Evolutionary conservation across 2,888 invertebrate species (phyloP).

Genomic region (Mesoligia furuncula): DNA sequence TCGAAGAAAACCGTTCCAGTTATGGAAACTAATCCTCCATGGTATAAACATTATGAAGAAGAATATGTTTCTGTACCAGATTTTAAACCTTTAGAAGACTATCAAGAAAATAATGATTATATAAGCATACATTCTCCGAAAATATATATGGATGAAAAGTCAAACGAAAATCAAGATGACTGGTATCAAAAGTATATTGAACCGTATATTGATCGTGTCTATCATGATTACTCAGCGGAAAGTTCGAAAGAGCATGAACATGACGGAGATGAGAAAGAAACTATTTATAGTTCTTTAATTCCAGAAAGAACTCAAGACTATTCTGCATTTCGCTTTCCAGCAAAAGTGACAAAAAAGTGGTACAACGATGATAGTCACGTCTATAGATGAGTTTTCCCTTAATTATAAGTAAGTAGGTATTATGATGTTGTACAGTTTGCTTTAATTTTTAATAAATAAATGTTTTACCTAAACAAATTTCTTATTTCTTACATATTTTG

Average conservation of each 20-base stretch:
- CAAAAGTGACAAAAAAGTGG: conserved; percentile 33
- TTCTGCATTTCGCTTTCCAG: conserved; percentile 28
- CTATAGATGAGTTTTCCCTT: conserved; percentile 26
- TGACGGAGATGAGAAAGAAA: conserved; percentile 23
- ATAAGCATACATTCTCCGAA: conserved; percentile 17
- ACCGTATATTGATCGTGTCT: conserved; percentile 45
- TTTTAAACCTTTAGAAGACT: conserved; percentile 30
- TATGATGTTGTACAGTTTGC: conserved; percentile 51
- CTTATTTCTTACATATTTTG: neutral
- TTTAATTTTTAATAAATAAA: conserved; percentile 30
- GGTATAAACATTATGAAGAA: conserved; percentile 41
- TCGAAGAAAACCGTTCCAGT: conserved; percentile 11
- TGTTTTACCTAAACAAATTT: neutral
- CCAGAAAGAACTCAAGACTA: conserved; percentile 31
- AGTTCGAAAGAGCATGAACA: conserved; percentile 16
- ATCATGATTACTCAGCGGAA: conserved; percentile 45
- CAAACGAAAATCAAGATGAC: conserved; percentile 23
- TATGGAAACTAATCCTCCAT: conserved; percentile 10
- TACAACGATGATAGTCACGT: conserved; percentile 30
- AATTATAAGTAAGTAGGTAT: conserved; percentile 7
- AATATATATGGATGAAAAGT: conserved; percentile 16
- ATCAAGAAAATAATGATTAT: conserved; percentile 23
- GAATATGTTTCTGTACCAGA: conserved; percentile 22
- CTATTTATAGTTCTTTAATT: conserved; percentile 29
- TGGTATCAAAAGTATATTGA: conserved; percentile 41